Evolutionary conservation across 1,140 invertebrate genomes (phyloP), one percentile per base, ranked within the genome.

Genomic region (Caenorhabditis brenneri): DNA sequence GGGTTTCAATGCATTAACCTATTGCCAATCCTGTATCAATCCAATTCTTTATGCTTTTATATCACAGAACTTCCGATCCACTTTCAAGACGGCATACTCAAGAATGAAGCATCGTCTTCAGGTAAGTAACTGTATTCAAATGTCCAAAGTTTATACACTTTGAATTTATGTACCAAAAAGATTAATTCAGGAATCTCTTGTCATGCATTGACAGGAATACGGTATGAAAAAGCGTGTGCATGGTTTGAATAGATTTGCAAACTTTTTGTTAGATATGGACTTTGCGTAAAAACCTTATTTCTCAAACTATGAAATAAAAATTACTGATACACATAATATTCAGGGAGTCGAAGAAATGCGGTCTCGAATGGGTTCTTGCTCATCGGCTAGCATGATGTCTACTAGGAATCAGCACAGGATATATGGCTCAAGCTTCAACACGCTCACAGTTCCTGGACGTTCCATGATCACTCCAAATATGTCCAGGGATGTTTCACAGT

Each of bases 31-130:
- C 89, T 95, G 94, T 88, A 93, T 95, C 83, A 95, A 95, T 91
- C 94, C 94, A 10, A 93, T 95, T 55, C 93, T 95, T 10, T 95
- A 95, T 89, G 94, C 94, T 31, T 95, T 95, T 91, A 95, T 95
- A 94, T 95, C 94, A 3, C 93, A 94, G 87, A 94, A 94, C 91
- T 95, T 95, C 91, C 91, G 94, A n/a, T 69, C 94, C 85, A 94
- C 93, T 39, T 93, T 93, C 88, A 90, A 91, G 31, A 91, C 88
- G 86, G 92, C 92, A 0, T 87, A 86, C 58, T 84, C 85, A 2
- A 79, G 85, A 55, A 87, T 87, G 86, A 83, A 84, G 24, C 58
- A 79, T 46, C 81, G 84, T 1, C 33, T 87, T 16, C 86, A 87
- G 85, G 86, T 86, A 15, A 42, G 49, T 65, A 3, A 27, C 4